These are phyloP conservation scores for Gnatocerus cornutus DNA, from an alignment of 2,888 invertebrate genomes.

Conservation along the genomic window DNA sequence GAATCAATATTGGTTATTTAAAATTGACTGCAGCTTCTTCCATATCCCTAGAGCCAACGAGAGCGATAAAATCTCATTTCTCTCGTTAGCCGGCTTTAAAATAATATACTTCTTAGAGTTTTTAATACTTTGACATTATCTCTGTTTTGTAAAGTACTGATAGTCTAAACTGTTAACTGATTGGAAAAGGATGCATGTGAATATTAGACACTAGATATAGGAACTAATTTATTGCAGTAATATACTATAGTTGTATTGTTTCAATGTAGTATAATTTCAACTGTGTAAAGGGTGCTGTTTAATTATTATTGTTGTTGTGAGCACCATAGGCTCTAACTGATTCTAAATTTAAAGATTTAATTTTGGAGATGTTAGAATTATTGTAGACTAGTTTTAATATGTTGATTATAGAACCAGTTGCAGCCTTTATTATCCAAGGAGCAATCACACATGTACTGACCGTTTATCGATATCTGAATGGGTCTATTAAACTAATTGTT, in stretches of 20 bases:
- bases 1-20: background rate
- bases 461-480: conserved; percentile 60
- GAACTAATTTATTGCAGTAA: conserved; percentile 20
- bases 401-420: conserved; percentile 49
- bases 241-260: conserved; percentile 55
- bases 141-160: conserved; percentile 60
- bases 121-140: conserved; percentile 30
- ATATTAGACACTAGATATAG: conserved; percentile 47
- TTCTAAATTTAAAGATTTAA: conserved; percentile 47
- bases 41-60: conserved; percentile 28
- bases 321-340: conserved; percentile 53
- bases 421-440: conserved; percentile 50
- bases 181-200: conserved; percentile 49
- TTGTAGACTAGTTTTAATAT: conserved; percentile 44
- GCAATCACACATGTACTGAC: conserved; percentile 59
- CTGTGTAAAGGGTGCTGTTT: conserved; percentile 48
- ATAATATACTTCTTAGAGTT: conserved; percentile 23
- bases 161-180: conserved; percentile 57
- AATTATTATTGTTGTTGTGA: conserved; percentile 50
- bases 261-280: conserved; percentile 52
- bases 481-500: conserved; percentile 64
- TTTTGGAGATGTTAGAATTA: conserved; percentile 19
- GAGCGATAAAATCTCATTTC: conserved; percentile 5
- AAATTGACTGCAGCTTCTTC: conserved; percentile 46
- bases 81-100: conserved; percentile 25